Base-by-base conservation (phyloP, 2,797 vertebrate genomes). In the Melanotaenia maccullochi region DNA sequence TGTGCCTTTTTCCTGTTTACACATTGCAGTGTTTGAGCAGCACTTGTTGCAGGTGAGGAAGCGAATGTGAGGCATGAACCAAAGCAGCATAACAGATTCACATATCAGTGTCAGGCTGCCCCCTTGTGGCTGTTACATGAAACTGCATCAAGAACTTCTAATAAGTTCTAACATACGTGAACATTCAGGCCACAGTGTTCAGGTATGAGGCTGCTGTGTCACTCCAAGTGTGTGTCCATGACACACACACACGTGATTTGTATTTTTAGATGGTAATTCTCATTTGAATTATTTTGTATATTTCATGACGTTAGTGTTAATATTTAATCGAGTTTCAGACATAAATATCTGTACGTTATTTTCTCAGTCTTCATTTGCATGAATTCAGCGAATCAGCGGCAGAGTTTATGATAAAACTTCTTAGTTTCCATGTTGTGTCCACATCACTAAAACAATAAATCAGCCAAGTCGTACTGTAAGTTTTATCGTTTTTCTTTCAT, bases 31-130 rank as follows among this genome's bases (percentile, higher is more conserved):
- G 72, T 35, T 16, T 73, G 67, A 79, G 20, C 57, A 55, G 68
- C 67, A 87, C 82, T 79, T 90, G 86, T 84, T 87, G 81, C 70
- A 68, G 63, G 58, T 35, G 55, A 72, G 58, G 55, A 66, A 54
- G 54, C 42, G 40, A 74, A 47, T 62, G 32, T 54, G 49, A 65
- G 33, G 25, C 66, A 51, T 61, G 57, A 60, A 44, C 56, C 25
- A 62, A 35, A 73, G 60, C 62, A 61, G 68, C 56, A 64, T 42
- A 20, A 44, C 22, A 22, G 54, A 65, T 6, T 49, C 36, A 12
- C 36, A 64, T 11, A 59, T 33, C 77, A 67, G 73, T 82, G 79
- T 66, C 49, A 64, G 83, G 76, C 82, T 77, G 1, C 89, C 88
- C 81, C 51, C 91, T 73, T 68, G 88, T 92, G 92, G 89, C 20